A percentile compares a stretch with the other conserved stretches of the same genome.
Evolutionary conservation across 2,888 invertebrate genomes (phyloP).

Genomic region (Macrophya annulata): DNA sequence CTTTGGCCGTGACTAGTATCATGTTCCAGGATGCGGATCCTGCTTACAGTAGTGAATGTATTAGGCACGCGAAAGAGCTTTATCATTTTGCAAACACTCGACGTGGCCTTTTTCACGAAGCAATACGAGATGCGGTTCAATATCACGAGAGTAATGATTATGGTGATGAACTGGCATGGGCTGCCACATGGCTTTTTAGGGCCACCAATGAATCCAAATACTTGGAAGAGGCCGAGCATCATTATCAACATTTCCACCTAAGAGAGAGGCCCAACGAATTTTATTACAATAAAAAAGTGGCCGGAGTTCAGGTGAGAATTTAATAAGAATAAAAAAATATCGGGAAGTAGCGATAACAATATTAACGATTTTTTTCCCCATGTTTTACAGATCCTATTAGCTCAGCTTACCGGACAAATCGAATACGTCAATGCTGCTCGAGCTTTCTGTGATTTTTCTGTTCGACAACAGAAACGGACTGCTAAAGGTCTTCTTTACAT

Average conservation of each 20-base stretch:
- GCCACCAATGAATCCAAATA: constrained; percentile 80
- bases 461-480: constrained; percentile 79
- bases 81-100: constrained; percentile 81
- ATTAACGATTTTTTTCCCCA: background rate
- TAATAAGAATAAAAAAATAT: no score
- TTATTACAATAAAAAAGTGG: constrained; percentile 82
- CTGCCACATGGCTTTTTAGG: constrained; percentile 82
- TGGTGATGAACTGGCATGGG: constrained; percentile 83
- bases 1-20: constrained; percentile 82
- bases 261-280: constrained; percentile 80
- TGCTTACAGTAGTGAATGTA: constrained; percentile 78
- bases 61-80: constrained; percentile 81
- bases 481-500: constrained; percentile 82
- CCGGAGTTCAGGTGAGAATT: constrained; percentile 80
- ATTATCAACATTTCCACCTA: constrained; percentile 80
- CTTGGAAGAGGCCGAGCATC: constrained; percentile 80
- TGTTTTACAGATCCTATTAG: constrained; percentile 78
- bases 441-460: constrained; percentile 81
- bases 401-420: constrained; percentile 78
- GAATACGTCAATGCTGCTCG: constrained; percentile 79
- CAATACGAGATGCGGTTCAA: constrained; percentile 80
- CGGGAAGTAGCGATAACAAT: background rate
- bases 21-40: constrained; percentile 79
- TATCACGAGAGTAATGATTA: constrained; percentile 81
- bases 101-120: constrained; percentile 81